These are phyloP conservation scores for Cyphomyrus plagiostoma DNA, from an alignment of 2,113 vertebrate genomes.

Conservation along the genomic window DNA sequence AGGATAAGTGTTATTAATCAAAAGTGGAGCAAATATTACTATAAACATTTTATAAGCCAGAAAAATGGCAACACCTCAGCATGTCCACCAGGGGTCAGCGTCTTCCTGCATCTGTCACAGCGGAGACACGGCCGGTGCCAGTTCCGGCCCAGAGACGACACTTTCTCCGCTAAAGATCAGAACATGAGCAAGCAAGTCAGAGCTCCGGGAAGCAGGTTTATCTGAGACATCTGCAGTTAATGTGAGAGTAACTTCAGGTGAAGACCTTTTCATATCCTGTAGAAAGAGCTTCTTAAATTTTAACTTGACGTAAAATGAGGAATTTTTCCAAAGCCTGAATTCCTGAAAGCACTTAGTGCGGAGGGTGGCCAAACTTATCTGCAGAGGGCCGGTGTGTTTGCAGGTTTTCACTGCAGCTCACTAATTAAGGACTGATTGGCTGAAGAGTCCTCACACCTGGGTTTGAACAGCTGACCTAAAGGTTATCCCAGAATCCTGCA, in stretches of 20 bases:
- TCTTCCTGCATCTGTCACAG: conserved; percentile 57
- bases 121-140: conserved; percentile 59
- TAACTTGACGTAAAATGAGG: not conserved
- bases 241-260: not conserved
- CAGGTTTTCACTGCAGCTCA: too few relatives aligned
- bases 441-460: too few relatives aligned
- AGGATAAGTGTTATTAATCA: not conserved
- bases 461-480: too few relatives aligned
- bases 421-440: too few relatives aligned
- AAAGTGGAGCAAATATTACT: not conserved
- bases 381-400: too few relatives aligned
- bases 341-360: not conserved
- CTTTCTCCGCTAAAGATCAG: conserved; percentile 18
- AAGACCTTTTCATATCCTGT: not conserved
- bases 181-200: not conserved
- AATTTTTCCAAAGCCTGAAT: not conserved
- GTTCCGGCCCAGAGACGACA: conserved; percentile 48
- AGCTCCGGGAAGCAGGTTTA: not conserved
- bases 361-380: too few relatives aligned
- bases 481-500: too few relatives aligned
- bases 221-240: not conserved
- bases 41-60: not conserved
- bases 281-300: not conserved
- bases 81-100: conserved; percentile 51
- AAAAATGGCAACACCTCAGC: conserved; percentile 44